These are phyloP conservation scores for Hymenopus coronatus DNA, from an alignment of 2,888 invertebrate species.

Conservation along the genomic window DNA sequence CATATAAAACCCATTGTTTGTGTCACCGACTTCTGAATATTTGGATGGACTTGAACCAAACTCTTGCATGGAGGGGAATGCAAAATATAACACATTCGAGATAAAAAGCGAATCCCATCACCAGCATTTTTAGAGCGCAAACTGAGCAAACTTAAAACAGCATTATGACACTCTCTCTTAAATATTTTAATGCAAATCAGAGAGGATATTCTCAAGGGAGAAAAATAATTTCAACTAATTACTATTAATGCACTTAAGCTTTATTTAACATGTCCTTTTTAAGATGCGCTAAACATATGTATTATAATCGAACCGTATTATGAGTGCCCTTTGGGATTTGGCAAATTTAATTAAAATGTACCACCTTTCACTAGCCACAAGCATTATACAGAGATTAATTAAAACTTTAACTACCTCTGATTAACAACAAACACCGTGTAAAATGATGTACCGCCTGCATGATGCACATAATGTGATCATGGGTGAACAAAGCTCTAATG, in stretches of 20 bases:
- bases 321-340: not conserved
- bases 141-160: not conserved
- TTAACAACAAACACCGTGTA: not conserved
- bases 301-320: not conserved
- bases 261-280: not conserved
- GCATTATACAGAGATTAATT: not conserved
- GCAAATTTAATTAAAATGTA: not conserved
- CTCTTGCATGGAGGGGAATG: too few species aligned
- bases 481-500: too few species aligned
- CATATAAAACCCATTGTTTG: too few species aligned
- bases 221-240: not conserved
- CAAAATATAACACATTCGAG: too few species aligned
- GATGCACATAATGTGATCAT: not conserved
- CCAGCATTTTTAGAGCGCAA: not conserved
- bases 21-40: too few species aligned
- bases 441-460: not conserved
- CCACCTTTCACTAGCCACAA: not conserved
- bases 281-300: not conserved
- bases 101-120: too few species aligned
- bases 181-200: not conserved
- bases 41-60: too few species aligned
- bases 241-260: not conserved
- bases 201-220: not conserved
- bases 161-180: not conserved
- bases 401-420: not conserved